phyloP scores from a whole-genome alignment of 2,888 invertebrate genomes.

The Ariolimax columbianus region DNA sequence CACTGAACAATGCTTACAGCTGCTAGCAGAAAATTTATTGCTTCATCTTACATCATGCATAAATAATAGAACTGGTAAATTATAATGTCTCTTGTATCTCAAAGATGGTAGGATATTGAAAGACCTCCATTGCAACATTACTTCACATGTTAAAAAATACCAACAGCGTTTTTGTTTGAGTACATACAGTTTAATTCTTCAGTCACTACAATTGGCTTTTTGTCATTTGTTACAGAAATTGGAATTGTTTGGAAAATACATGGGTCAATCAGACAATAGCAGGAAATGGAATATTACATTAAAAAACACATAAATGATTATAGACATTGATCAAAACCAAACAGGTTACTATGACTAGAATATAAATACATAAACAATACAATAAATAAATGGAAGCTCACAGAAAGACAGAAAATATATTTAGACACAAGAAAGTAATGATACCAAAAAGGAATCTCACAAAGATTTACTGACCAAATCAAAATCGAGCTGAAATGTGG shows the following conservation, averaged over 20 bases:
- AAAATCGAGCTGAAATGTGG: too few species aligned
- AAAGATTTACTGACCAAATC: too few species aligned
- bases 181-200: not conserved
- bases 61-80: not conserved
- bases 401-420: not conserved
- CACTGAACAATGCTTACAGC: too few species aligned
- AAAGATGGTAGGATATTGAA: not conserved
- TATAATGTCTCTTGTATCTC: not conserved
- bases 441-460: not conserved
- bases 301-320: not conserved
- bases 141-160: not conserved
- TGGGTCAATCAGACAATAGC: not conserved
- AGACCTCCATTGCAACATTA: not conserved
- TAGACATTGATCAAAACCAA: not conserved
- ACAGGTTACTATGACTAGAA: not conserved
- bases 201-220: not conserved
- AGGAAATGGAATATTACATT: not conserved
- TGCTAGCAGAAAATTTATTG: too few species aligned
- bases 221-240: not conserved
- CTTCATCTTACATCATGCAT: not conserved
- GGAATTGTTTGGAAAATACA: not conserved
- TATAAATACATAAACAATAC: not conserved
- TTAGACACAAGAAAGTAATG: not conserved
- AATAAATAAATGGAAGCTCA: constrained; percentile 1
- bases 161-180: not conserved